These are phyloP conservation scores for Epizoanthus scotinus DNA, from an alignment of 92 coral and sea anemone genomes.

Conservation along the genomic window DNA sequence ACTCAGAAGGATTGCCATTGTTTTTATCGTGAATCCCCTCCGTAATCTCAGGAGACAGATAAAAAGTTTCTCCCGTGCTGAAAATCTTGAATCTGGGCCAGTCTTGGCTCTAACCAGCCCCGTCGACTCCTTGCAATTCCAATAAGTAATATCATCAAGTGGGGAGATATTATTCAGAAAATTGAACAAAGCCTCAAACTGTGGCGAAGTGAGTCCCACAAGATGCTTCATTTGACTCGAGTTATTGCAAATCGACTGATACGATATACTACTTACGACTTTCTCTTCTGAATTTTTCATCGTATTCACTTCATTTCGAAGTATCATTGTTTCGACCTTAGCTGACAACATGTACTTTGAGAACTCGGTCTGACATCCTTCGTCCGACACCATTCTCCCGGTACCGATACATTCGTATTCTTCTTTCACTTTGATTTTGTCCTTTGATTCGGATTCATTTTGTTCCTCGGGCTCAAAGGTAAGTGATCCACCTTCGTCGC, in stretches of 20 bases:
- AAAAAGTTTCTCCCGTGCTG: constrained; percentile 44
- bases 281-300: too few species aligned
- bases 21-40: constrained; percentile 34
- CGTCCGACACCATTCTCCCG: constrained; percentile 56
- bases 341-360: constrained; percentile 59
- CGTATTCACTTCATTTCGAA: constrained; percentile 43
- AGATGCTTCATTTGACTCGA: constrained; percentile 15
- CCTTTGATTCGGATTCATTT: too few species aligned
- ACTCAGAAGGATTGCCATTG: constrained; percentile 37
- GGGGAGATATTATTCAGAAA: constrained; percentile 31
- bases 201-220: constrained; percentile 57
- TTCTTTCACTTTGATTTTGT: too few species aligned
- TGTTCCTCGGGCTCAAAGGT: too few species aligned
- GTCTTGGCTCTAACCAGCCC: constrained; percentile 25
- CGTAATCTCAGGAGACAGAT: constrained; percentile 25
- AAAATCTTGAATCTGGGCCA: constrained; percentile 48
- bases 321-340: constrained; percentile 60
- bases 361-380: constrained; percentile 56
- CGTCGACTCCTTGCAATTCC: constrained; percentile 40
- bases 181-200: constrained; percentile 55
- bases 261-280: too few species aligned
- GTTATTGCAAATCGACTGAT: background rate
- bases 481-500: too few species aligned
- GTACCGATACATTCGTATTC: constrained; percentile 46
- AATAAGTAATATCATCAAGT: constrained; percentile 25